A percentile compares a stretch with the other conserved stretches of the same genome.
Conservation (phyloP, 2,113 vertebrate species). For the Paedocypris sp. region DNA sequence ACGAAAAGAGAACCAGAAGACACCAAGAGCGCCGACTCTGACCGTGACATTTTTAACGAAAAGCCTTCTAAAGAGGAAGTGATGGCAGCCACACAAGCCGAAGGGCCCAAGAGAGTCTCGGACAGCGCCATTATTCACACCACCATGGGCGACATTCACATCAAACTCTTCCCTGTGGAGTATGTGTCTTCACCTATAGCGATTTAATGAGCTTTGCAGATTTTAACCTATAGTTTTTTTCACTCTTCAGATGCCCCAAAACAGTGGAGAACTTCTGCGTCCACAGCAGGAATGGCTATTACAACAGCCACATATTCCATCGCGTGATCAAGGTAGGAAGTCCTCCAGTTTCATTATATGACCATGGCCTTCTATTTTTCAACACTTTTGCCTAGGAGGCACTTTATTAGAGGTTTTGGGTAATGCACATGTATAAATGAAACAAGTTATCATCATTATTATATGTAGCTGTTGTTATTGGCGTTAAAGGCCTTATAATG, state of each 20-base stretch:
- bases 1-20: constrained; percentile 94
- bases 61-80: constrained; percentile 98
- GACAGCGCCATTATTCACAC: constrained; percentile 97
- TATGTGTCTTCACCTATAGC: constrained; percentile 51
- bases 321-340: constrained; percentile 84
- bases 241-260: constrained; percentile 78
- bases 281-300: constrained; percentile 94
- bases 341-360: too few species aligned
- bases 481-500: too few species aligned
- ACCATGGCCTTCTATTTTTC: too few species aligned
- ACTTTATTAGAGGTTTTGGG: too few species aligned
- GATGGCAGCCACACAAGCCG: constrained; percentile 98
- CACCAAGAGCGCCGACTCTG: constrained; percentile 92
- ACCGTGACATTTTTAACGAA: constrained; percentile 96
- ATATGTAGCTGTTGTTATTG: too few species aligned
- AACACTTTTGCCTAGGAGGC: too few species aligned
- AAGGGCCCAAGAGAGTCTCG: constrained; percentile 93
- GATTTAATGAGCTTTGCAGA: neutral
- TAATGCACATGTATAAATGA: too few species aligned
- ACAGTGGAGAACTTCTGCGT: constrained; percentile 99
- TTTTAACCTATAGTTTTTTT: neutral
- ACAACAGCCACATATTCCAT: constrained; percentile 91
- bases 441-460: too few species aligned
- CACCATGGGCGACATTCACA: constrained; percentile 95
- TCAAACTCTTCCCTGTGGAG: constrained; percentile 98